Conservation (phyloP, 2,113 vertebrate species). For the Crotalus horridus region DNA sequence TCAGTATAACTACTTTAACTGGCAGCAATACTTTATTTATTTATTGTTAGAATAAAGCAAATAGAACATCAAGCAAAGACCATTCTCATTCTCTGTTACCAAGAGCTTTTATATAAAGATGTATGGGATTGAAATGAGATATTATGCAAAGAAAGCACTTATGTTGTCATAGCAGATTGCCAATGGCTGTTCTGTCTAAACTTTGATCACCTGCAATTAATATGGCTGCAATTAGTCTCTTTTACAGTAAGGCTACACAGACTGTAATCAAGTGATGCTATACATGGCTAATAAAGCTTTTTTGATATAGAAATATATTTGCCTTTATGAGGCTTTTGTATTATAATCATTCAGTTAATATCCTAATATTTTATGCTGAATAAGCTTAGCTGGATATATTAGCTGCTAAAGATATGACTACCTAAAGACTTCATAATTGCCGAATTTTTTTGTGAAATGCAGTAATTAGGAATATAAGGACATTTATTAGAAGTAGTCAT, state of each 20-base stretch:
- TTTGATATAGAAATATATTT: not conserved
- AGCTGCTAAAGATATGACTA: not conserved
- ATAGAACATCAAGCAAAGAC: not conserved
- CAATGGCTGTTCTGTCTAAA: not conserved
- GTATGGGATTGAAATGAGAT: not conserved
- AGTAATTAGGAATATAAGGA: not conserved
- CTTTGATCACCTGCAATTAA: not conserved
- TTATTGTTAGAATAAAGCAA: not conserved
- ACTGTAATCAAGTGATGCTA: not conserved
- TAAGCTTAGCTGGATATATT: not conserved
- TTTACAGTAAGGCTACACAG: not conserved
- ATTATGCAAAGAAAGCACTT: not conserved
- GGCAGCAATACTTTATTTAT: not conserved
- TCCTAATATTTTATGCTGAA: not conserved
- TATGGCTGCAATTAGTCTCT: not conserved
- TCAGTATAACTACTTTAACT: not conserved
- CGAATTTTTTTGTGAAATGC: not conserved
- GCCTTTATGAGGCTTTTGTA: not conserved
- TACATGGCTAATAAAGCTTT: not conserved
- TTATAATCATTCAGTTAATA: not conserved
- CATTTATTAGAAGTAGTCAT: not conserved
- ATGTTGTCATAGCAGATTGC: not conserved
- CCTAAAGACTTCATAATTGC: not conserved
- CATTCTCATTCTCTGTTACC: not conserved
- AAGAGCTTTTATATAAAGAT: not conserved